Conservation (phyloP, 2,113 vertebrate species). For the Chaetops frenatus region DNA sequence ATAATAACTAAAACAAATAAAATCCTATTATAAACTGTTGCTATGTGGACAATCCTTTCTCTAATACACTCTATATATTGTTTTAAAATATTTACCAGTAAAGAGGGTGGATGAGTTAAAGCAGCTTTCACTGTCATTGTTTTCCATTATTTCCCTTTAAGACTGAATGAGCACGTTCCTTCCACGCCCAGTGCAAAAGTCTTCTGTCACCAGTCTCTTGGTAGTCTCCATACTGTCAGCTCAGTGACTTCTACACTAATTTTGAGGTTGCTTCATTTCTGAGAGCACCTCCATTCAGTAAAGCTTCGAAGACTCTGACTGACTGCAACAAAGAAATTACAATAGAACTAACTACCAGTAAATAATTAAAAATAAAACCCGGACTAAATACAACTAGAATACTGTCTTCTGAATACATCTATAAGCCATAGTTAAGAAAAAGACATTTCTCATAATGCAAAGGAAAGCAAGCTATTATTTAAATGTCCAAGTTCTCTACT, state of each 20-base stretch:
- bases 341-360: not conserved
- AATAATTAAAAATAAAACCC: not conserved
- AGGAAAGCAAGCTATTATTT: not conserved
- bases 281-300: not conserved
- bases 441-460: not conserved
- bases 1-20: not conserved
- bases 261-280: not conserved
- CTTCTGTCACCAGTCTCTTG: not conserved
- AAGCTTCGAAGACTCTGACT: not conserved
- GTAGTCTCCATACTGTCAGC: not conserved
- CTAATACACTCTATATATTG: not conserved
- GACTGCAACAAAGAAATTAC: not conserved
- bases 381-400: not conserved
- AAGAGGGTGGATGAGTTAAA: not conserved
- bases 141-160: not conserved
- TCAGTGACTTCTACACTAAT: not conserved
- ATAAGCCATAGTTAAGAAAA: not conserved
- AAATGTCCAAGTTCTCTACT: not conserved
- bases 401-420: not conserved
- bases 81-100: not conserved
- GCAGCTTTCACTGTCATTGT: not conserved
- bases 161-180: not conserved
- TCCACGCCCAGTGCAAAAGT: not conserved
- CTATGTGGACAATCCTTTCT: not conserved
- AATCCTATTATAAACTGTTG: not conserved